A percentile compares a stretch with the other conserved stretches of the same genome.
These are phyloP conservation scores for Apteryx owenii DNA, from an alignment of 2,113 vertebrate species.

Conservation along the genomic window DNA sequence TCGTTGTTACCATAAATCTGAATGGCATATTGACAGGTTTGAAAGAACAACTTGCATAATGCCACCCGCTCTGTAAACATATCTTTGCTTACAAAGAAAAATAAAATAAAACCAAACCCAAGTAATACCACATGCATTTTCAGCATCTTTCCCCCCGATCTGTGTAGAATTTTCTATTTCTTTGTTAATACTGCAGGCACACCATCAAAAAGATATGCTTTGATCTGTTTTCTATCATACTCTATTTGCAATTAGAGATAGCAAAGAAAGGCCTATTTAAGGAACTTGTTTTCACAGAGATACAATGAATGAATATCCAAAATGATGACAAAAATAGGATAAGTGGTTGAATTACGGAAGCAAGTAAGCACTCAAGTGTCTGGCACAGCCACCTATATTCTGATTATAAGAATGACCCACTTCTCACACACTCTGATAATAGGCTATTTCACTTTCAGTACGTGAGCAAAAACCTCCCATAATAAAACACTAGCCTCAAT, in stretches of 20 bases:
- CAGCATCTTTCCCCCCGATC: background rate
- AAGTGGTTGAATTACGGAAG: background rate
- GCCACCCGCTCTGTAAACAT: background rate
- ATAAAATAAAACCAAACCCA: background rate
- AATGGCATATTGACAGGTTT: background rate
- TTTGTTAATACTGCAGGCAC: background rate
- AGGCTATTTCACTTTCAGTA: background rate
- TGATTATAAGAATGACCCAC: background rate
- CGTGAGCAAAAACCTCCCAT: background rate
- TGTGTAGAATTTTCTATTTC: background rate
- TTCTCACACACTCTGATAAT: background rate
- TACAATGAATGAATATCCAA: background rate
- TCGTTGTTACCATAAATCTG: background rate
- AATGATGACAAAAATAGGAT: background rate
- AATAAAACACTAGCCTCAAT: background rate
- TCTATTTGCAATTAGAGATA: background rate
- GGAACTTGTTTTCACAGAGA: background rate
- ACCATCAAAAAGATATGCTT: rapidly evolving
- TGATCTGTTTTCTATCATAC: background rate
- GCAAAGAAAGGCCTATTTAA: background rate
- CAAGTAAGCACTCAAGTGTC: background rate
- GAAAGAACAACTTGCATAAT: background rate
- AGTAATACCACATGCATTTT: background rate
- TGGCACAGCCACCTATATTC: background rate
- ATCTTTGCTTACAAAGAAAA: background rate